phyloP scores from a whole-genome alignment of 2,113 vertebrate species.

The Pagrus major region DNA sequence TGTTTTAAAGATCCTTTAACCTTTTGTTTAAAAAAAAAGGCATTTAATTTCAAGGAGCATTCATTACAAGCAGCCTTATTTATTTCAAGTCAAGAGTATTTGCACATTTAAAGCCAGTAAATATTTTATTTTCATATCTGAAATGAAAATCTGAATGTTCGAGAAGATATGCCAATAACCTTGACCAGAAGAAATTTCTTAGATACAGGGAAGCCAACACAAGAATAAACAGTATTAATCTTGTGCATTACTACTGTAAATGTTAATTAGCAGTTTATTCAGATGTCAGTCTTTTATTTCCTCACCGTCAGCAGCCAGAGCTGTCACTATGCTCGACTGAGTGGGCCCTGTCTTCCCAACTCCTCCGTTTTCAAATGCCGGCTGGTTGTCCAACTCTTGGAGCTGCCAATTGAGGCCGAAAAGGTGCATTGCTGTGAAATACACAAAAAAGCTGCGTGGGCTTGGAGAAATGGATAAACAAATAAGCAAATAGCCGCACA shows the following conservation, averaged over 20 bases:
- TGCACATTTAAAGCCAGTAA: background rate
- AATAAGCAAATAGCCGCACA: conserved; percentile 55
- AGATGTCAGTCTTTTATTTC: conserved; percentile 31
- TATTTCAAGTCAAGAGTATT: background rate
- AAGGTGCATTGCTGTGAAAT: conserved; percentile 94
- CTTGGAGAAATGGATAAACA: conserved; percentile 64
- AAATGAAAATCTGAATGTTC: background rate
- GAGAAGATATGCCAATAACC: background rate
- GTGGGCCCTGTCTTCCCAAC: conserved; percentile 90
- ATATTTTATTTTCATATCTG: background rate
- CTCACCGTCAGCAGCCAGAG: conserved; percentile 92
- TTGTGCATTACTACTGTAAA: background rate
- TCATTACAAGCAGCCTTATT: background rate
- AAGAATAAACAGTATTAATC: conserved; percentile 15
- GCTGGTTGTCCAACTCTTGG: conserved; percentile 93
- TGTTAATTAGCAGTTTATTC: conserved; percentile 14
- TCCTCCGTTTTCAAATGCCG: conserved; percentile 93
- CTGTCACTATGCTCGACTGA: conserved; percentile 90
- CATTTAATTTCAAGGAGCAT: background rate
- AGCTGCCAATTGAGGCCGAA: conserved; percentile 99
- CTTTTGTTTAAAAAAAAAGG: background rate
- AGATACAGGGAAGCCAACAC: background rate
- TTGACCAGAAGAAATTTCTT: background rate
- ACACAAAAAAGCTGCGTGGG: conserved; percentile 67
- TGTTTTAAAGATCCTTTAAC: conserved; percentile 14